Base-by-base conservation (phyloP, 2,113 vertebrate genomes). In the Pyxicephalus adspersus region DNA sequence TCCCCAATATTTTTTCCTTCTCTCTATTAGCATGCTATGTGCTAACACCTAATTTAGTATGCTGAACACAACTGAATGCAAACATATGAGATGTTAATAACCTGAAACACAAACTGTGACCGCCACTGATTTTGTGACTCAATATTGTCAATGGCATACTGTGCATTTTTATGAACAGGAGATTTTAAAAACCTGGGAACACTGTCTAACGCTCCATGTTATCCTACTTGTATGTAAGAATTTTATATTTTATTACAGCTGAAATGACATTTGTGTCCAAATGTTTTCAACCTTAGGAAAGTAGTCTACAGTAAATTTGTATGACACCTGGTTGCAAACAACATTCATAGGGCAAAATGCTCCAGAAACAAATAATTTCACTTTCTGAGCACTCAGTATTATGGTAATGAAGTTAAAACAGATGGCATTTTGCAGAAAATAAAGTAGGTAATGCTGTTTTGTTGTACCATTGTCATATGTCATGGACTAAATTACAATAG, bases 341-440 rank as follows among this genome's bases (percentile, higher is more conserved):
- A 13, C 17, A 8, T 4, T 57, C 19, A 0, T 5, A 6, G 23
- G 17, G 58, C 20, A 73, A 73, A 11, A 51, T 54, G 22, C 67
- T 71, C 20, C 22, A 29, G 11, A 60, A 70, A 8, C 18, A 76
- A 76, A 61, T 26, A 3, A 76, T 76, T 64, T 64, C 25, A 28
- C 22, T 54, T 65, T 29, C 26, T 51, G 45, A 31, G 29, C 60
- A 31, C 25, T 77, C 45, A 31, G 57, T 13, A 19, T 29, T 11
- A 51, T 61, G 31, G n/a, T 64, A 28, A 77, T 77, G 38, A 65
- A 15, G 38, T n/a, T 77, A 52, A 19, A 77, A 50, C 75, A 77
- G 60, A 77, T 64, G 60, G 75, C 23, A 54, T 22, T 65, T 51
- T 64, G 45, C 61, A 52, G 61, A n/a, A 77, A 34, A 50, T 77